phyloP scores from a whole-genome alignment of 2,888 invertebrate genomes.

The Acanthococcus lagerstroemiae region DNA sequence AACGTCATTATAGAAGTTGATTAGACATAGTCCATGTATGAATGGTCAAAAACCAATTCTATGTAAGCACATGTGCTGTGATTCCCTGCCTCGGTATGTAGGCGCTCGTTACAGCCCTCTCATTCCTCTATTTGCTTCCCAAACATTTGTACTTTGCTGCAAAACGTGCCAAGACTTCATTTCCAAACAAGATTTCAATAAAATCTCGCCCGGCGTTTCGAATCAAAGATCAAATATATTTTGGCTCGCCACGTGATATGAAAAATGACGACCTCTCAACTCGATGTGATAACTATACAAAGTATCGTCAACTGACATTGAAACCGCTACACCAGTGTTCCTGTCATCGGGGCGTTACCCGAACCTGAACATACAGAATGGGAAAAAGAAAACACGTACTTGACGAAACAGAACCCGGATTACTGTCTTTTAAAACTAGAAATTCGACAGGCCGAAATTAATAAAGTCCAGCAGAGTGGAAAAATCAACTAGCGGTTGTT shows the following conservation, averaged over 20 bases:
- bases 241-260: conserved; percentile 2
- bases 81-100: no score
- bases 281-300: conserved; percentile 1
- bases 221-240: no score
- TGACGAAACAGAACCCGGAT: conserved; percentile 9
- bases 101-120: no score
- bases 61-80: no score
- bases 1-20: no score
- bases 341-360: conserved; percentile 27
- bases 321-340: conserved; percentile 1
- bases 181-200: no score
- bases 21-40: no score
- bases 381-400: neutral
- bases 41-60: no score
- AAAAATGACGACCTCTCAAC: conserved; percentile 17
- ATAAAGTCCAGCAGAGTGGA: conserved; percentile 25
- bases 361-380: neutral
- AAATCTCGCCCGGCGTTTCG: no score
- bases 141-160: no score
- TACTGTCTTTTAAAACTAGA: conserved; percentile 8
- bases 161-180: no score
- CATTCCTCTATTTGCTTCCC: no score
- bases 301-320: conserved; percentile 6
- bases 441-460: conserved; percentile 26
- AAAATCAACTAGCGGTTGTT: conserved; percentile 22